Base-by-base conservation (phyloP, 2,113 vertebrate genomes). In the Oryctolagus cuniculus region DNA sequence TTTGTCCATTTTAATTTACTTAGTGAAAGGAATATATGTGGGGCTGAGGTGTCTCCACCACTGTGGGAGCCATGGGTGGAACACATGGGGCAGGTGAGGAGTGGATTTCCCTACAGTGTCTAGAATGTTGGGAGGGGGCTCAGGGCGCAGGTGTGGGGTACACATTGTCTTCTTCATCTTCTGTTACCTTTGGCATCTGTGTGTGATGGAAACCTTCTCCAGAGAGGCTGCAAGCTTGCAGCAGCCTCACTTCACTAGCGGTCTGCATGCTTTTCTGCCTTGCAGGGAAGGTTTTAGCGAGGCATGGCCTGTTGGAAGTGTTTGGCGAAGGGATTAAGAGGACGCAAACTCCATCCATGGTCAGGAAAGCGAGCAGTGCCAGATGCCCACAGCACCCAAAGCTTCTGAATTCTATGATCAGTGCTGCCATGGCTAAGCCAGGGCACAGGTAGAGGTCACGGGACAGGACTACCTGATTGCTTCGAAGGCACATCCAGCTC, bases 241-340 rank as follows among this genome's bases (percentile, higher is more conserved):
- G 92, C 91, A 91, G 49, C 22, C 22, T 70, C 72, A 64, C 53
- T 88, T 85, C 74, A 61, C 0, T 72, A 53, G 34, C 15, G 2
- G 9, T 15, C 36, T 34, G 19, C 6, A 31, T n/a, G 44, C 44
- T 49, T 44, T n/a, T 44, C 74, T 16, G 27, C 72, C 25, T 10
- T 8, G 5, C 27, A 74, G 36, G 25, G 87, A 82, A 87, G 88
- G 84, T 91, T 74, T 91, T 82, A 92, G 90, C 77, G 87, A 87
- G 90, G 67, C 69, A 10, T 27, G 64, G 67, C 77, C 64, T 78
- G 77, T 51, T 38, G 21, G 74, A 58, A 70, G 85, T 90, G 61
- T 90, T 81, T 96, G 78, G 70, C 82, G 36, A 95, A 81, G 72
- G 67, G 77, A 87, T 94, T 74, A 70, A 82, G 73, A 67, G n/a